Base-by-base conservation (phyloP, 2,113 vertebrate genomes). In the Megaceryle torquata region DNA sequence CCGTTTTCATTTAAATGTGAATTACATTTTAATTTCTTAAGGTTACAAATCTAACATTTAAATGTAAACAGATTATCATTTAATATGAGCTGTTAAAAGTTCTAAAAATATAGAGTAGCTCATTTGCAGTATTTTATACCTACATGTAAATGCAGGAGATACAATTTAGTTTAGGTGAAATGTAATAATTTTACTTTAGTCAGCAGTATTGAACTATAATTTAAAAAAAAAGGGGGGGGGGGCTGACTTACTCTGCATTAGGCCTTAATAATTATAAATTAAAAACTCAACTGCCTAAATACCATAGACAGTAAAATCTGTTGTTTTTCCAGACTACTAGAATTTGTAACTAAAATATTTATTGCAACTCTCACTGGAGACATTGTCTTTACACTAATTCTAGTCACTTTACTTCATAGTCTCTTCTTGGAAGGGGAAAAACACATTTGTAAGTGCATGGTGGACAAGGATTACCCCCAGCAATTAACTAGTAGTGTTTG, bases 11-110 rank as follows among this genome's bases (percentile, higher is more conserved):
- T 85, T 89, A 72, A 89, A 54, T 87, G 86, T 15, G 5, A 86
- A 70, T 57, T 82, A 75, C 21, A 43, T 50, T 94, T 94, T 90
- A 4, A 22, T 92, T 88, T 86, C 64, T 86, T 92, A 74, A 9
- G 53, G 18, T 89, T 85, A 48, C 9, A 92, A 86, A 63, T 41
- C 24, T 3, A 90, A 44, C 24, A 9, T 53, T 75, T 80, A 74
- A 83, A 54, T 46, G 17, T 43, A 88, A 75, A 43, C 20, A 64
- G n/a, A 85, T 78, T 70, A 9, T 67, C 69, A 76, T 21, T 86
- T 70, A 74, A 10, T 89, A 48, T 17, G 15, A 59, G 59, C 29
- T 74, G 11, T 39, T 86, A 35, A 22, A 86, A 81, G 26, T 81
- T 74, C 19, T 84, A 44, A 75, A 80, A 91, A 64, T 67, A 59